Evolutionary conservation across 2,113 vertebrate species (phyloP), one percentile per base, ranked within the genome.

Genomic region (Circaetus gallicus): DNA sequence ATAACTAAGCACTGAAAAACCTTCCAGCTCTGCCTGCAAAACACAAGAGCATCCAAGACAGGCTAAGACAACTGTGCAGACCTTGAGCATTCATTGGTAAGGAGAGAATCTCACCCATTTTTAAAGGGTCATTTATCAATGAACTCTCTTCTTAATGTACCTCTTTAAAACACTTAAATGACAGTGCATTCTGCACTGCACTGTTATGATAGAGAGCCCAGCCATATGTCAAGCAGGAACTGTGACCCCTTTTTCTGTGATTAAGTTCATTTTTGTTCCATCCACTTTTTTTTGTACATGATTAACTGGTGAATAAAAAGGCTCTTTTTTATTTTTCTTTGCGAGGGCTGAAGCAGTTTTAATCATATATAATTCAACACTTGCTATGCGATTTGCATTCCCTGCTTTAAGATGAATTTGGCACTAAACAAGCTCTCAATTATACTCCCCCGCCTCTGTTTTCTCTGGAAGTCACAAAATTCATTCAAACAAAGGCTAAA

Each of bases 391-490:
- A 93, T 95, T 94, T 85, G 73, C 90, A 90, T 95, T 92, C 67
- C 38, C 28, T 65, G 86, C 84, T 95, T 94, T 94, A 93, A 92
- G 94, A 93, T 55, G 81, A 94, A 96, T 95, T 95, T 96, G 95
- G 95, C 93, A 94, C 78, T 82, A 94, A 94, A 86, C 65, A 93
- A 95, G 81, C 94, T 93, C 94, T 97, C 95, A 92, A 24, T 97
- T 96, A 92, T 61, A 81, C 90, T 93, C 88, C 88, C 72, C 91
- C 16, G 19, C 63, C 88, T 86, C 83, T 94, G 84, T 93, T 97
- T 97, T 96, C 93, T 91, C 90, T 97, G 91, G 90, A 95, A 97
- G 94, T 95, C 94, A 89, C 88, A 96, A 91, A 94, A 96, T 97
- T 96, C 83, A 80, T 95, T 97, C 95, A 94, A 96, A 97, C 73